These are phyloP conservation scores for Anaspis maculata DNA, from an alignment of 2,888 invertebrate genomes.

Conservation along the genomic window DNA sequence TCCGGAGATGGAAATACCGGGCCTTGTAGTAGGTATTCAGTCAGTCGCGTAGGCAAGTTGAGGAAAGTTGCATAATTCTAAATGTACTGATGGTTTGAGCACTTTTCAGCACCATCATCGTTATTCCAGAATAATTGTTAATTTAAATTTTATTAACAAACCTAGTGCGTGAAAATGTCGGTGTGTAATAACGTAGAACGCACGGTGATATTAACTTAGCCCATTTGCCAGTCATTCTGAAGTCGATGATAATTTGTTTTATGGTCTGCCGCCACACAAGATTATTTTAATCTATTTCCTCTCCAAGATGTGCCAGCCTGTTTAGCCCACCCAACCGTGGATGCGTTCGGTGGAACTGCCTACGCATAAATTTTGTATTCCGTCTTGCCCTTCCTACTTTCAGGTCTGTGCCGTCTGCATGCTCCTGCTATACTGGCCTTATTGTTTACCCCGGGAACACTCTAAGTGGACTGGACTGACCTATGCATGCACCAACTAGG, in stretches of 20 bases:
- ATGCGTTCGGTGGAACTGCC: constrained; percentile 14
- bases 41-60: not conserved
- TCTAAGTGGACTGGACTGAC: too few relatives aligned
- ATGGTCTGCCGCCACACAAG: constrained; percentile 32
- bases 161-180: constrained; percentile 5
- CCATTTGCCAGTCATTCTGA: constrained; percentile 20
- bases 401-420: too few relatives aligned
- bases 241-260: constrained; percentile 33
- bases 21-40: too few relatives aligned
- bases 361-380: constrained; percentile 16
- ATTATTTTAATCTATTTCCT: constrained; percentile 34
- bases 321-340: constrained; percentile 2
- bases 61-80: not conserved
- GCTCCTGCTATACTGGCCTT: too few relatives aligned
- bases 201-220: constrained; percentile 17
- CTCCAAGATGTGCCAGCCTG: constrained; percentile 17
- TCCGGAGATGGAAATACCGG: too few relatives aligned
- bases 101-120: not conserved
- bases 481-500: too few relatives aligned
- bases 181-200: constrained; percentile 15
- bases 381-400: too few relatives aligned
- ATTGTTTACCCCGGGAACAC: too few relatives aligned
- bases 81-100: not conserved
- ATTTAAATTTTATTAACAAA: not conserved
- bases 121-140: not conserved